Conservation (phyloP, 1,140 invertebrate genomes). For the Chrysoperla carnea region DNA sequence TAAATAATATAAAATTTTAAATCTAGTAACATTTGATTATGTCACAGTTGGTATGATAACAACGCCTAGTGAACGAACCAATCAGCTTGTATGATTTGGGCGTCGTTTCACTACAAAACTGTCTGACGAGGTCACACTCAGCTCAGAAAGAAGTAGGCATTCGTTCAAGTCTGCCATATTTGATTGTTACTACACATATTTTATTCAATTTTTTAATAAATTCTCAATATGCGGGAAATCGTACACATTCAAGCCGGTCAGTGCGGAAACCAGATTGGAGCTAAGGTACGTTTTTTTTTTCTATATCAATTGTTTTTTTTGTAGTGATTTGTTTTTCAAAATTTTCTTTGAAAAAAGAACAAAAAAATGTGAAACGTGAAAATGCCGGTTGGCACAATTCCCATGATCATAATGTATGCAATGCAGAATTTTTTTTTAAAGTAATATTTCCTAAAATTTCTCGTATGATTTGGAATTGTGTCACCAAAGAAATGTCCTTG, state of each 20-base stretch:
- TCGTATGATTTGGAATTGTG: too few relatives aligned
- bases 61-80: too few relatives aligned
- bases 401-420: background rate
- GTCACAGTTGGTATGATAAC: too few relatives aligned
- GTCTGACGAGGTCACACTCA: too few relatives aligned
- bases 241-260: slow-evolving; percentile 60
- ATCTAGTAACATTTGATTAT: too few relatives aligned
- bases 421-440: background rate
- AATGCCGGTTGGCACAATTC: background rate
- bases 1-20: too few relatives aligned
- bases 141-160: too few relatives aligned
- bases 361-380: background rate
- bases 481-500: too few relatives aligned
- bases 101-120: too few relatives aligned
- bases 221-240: slow-evolving; percentile 52
- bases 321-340: background rate
- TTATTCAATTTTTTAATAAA: slow-evolving; percentile 6
- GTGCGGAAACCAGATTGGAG: slow-evolving; percentile 59
- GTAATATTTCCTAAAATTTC: background rate
- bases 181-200: slow-evolving; percentile 2
- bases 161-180: background rate
- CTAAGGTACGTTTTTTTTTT: slow-evolving; percentile 33
- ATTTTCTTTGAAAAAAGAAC: background rate
- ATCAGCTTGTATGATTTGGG: too few relatives aligned
- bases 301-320: background rate